phyloP scores from a whole-genome alignment of 2,888 invertebrate genomes.

The Drosophila stalkeri region DNA sequence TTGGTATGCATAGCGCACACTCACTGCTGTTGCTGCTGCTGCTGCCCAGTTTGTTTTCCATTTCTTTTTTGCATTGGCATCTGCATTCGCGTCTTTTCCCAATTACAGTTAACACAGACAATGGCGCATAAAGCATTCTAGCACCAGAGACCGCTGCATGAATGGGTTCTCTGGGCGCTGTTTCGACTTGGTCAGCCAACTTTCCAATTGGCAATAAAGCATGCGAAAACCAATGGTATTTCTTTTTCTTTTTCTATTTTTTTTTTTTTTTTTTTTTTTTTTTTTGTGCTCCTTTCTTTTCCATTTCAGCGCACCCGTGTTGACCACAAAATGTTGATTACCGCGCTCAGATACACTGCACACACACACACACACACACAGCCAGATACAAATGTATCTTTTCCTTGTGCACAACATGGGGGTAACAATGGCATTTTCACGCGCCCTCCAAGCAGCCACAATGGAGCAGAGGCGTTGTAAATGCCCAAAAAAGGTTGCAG shows the following conservation, averaged over 20 bases:
- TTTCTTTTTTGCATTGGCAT: constrained; percentile 16
- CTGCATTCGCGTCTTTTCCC: constrained; percentile 48
- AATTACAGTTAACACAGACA: constrained; percentile 74
- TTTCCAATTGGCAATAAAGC: constrained; percentile 82
- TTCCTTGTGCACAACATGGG: constrained; percentile 22
- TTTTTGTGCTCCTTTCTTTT: constrained; percentile 31
- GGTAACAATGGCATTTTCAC: constrained; percentile 74
- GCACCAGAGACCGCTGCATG: constrained; percentile 57
- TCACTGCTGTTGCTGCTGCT: neutral
- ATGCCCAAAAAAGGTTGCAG: constrained; percentile 76
- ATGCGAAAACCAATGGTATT: constrained; percentile 72
- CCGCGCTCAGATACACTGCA: constrained; percentile 57
- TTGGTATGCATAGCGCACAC: constrained; percentile 57
- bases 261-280: constrained; percentile 37
- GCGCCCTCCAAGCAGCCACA: constrained; percentile 71
- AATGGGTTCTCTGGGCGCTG: constrained; percentile 52
- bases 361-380: constrained; percentile 14
- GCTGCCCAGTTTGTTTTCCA: neutral
- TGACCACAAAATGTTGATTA: constrained; percentile 81
- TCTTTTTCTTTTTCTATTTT: constrained; percentile 43
- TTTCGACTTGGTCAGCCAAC: constrained; percentile 59
- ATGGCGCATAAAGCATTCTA: constrained; percentile 78
- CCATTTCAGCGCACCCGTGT: constrained; percentile 46
- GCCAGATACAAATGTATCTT: constrained; percentile 31
- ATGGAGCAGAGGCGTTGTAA: constrained; percentile 76